Percentiles rank a stretch among this genome's conserved stretches.
These are phyloP conservation scores for Silurus glanis DNA, from an alignment of 2,113 vertebrate species.

Conservation along the genomic window DNA sequence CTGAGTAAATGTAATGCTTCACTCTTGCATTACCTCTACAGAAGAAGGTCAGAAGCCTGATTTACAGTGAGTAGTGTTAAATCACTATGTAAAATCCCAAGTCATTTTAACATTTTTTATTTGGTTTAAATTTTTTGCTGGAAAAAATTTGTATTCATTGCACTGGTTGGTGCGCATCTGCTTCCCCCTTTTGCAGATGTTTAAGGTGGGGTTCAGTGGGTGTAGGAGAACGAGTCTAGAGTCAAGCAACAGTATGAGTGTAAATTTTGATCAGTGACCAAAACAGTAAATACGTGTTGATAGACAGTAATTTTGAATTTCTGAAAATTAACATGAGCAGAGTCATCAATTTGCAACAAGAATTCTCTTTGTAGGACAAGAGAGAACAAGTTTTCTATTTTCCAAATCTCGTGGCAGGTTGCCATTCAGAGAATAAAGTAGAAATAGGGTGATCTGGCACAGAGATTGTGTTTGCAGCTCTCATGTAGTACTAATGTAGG, in stretches of 20 bases:
- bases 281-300: not conserved
- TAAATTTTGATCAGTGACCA: not conserved
- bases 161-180: slow-evolving; percentile 45
- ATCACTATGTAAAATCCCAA: slow-evolving; percentile 59
- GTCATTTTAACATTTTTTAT: not conserved
- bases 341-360: not conserved
- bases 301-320: not conserved
- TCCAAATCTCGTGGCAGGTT: not conserved
- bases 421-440: not conserved
- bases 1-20: not conserved
- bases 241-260: not conserved
- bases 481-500: not conserved
- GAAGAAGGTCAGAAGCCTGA: not conserved
- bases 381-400: slow-evolving; percentile 9
- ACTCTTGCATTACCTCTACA: not conserved
- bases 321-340: not conserved
- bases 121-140: slow-evolving; percentile 26
- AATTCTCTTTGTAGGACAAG: not conserved
- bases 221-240: not conserved
- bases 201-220: slow-evolving; percentile 27
- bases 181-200: slow-evolving; percentile 32
- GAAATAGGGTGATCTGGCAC: not conserved
- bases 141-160: slow-evolving; percentile 51
- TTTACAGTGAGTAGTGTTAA: slow-evolving; percentile 60
- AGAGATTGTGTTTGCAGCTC: not conserved